Conservation (phyloP, 2,797 vertebrate genomes). For the Pipistrellus nathusii region DNA sequence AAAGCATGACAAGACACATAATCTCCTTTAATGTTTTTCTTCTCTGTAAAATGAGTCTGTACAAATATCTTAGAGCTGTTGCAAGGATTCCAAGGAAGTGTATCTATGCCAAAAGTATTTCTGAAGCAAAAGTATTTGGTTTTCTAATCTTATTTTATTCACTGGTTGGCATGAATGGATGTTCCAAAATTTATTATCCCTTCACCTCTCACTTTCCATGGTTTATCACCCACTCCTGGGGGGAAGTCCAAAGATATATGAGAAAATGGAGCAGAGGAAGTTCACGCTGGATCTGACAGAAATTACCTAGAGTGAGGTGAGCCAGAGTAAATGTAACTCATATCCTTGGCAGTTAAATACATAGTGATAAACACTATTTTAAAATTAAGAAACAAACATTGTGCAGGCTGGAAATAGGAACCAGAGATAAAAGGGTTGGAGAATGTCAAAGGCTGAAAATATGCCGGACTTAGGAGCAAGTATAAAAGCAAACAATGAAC, state of each 20-base stretch:
- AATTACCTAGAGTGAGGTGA: background rate
- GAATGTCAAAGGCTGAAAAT: background rate
- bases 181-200: background rate
- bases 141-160: background rate
- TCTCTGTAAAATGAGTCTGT: background rate
- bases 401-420: background rate
- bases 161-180: background rate
- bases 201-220: background rate
- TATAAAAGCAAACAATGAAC: background rate
- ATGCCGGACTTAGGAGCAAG: background rate
- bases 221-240: background rate
- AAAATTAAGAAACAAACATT: background rate
- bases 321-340: background rate
- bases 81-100: background rate
- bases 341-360: background rate
- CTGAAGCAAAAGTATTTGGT: background rate
- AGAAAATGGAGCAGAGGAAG: background rate
- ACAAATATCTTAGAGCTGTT: background rate
- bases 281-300: background rate
- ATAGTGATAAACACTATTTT: background rate
- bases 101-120: background rate
- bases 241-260: background rate
- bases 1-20: background rate
- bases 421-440: background rate
- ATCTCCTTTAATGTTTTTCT: background rate